Conservation (phyloP, 2,797 vertebrate genomes). For the Gephyroberyx darwinii region DNA sequence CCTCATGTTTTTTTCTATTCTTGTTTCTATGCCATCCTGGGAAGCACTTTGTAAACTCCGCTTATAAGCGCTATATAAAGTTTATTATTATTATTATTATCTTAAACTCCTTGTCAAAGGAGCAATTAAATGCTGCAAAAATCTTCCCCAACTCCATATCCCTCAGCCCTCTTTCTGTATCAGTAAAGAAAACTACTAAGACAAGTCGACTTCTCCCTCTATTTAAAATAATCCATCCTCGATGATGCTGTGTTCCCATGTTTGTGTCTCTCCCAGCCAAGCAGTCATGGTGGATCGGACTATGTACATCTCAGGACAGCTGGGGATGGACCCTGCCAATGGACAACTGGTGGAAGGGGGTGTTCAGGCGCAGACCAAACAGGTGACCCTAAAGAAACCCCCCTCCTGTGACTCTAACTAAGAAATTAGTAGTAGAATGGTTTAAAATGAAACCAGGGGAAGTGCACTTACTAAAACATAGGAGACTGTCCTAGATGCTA, state of each 20-base stretch:
- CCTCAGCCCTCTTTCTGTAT: background rate
- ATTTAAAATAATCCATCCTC: background rate
- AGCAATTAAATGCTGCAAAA: too few relatives aligned
- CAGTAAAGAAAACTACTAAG: background rate
- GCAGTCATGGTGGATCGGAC: constrained; percentile 93
- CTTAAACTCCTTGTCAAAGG: too few relatives aligned
- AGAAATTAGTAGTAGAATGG: background rate
- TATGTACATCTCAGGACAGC: constrained; percentile 92
- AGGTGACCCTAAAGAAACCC: constrained; percentile 79
- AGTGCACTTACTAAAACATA: too few relatives aligned
- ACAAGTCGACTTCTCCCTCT: background rate
- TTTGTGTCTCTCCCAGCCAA: constrained; percentile 82
- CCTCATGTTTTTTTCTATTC: too few relatives aligned
- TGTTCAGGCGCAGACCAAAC: constrained; percentile 86
- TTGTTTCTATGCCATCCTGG: too few relatives aligned
- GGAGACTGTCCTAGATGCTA: too few relatives aligned
- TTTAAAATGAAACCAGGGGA: background rate
- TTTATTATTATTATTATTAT: background rate
- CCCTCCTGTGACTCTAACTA: too few relatives aligned
- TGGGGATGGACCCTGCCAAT: constrained; percentile 87
- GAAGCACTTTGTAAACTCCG: too few relatives aligned
- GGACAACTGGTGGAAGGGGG: constrained; percentile 92
- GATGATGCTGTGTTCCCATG: background rate
- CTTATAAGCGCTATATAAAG: too few relatives aligned
- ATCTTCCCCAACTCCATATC: background rate